Evolutionary conservation across 2,113 vertebrate genomes (phyloP).

Genomic region (Xiphorhynchus elegans): DNA sequence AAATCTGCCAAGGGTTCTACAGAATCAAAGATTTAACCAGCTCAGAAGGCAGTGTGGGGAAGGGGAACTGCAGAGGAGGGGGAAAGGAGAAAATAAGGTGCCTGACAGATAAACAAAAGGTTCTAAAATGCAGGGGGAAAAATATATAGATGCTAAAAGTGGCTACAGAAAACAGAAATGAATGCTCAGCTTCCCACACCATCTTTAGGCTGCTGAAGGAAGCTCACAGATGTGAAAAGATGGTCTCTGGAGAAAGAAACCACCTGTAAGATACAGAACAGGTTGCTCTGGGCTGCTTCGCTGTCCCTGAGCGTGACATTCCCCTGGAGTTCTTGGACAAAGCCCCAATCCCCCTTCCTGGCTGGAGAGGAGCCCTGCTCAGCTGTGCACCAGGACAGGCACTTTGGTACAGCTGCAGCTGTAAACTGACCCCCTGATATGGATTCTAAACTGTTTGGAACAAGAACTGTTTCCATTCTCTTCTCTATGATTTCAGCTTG

Average conservation of each 20-base stretch:
- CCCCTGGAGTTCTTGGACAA: neutral
- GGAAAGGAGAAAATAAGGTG: neutral
- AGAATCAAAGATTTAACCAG: neutral
- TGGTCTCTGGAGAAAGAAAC: neutral
- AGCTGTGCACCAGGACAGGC: neutral
- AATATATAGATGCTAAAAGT: neutral
- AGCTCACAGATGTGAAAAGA: neutral
- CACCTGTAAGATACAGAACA: neutral
- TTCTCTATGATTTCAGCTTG: neutral
- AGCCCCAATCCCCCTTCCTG: neutral
- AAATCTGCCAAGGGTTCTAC: neutral
- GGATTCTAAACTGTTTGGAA: neutral
- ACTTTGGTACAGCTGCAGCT: accelerated
- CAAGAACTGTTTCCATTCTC: neutral
- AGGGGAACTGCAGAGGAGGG: neutral
- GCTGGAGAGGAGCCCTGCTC: neutral
- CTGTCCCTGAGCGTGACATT: accelerated
- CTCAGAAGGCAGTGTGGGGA: neutral
- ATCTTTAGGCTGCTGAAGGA: neutral
- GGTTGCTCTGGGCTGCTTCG: neutral
- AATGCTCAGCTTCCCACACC: neutral
- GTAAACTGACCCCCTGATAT: neutral
- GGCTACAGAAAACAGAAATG: neutral
- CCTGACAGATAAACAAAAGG: neutral
- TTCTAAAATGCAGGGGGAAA: neutral